Base-by-base conservation (phyloP, 1,140 invertebrate species). In the Sweltsa coloradensis region DNA sequence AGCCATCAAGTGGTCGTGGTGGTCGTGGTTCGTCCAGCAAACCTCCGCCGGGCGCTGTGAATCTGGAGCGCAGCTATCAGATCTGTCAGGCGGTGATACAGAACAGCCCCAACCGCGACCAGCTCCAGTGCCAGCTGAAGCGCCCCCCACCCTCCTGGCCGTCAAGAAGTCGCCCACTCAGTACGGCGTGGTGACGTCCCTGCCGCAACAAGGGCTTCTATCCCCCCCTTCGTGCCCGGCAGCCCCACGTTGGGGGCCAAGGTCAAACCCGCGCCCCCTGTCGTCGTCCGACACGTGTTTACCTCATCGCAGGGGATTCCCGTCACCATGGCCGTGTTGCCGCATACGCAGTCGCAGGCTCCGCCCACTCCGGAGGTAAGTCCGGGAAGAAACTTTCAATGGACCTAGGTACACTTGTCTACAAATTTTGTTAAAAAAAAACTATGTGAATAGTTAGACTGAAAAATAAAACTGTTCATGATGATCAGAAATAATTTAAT, bases 1-100 rank as follows among this genome's bases (percentile, higher is more conserved):
- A 36, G 11, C 25, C 37, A 27, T 37, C 25, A n/a, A 16, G 25
- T 43, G 26, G 37, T 9, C 18, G 63, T 47, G 54, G 60, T 13
- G 55, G 57, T 29, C 60, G 68, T n/a, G 58, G 66, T 41, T 68
- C 70, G 7, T 73, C 72, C 22, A 78, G 72, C 34, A 85, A 84
- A 64, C 76, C 85, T 47, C 87, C 86, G 4, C 85, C 87, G 0
- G 87, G 87, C 3, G 83, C 83, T 19, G 85, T 94, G 5, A 95
- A 95, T 66, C 67, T 95, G 11, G 89, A 94, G 62, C 72, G 92
- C 24, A 95, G 91, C 56, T 91, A 94, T 62, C 89, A 95, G 66
- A 97, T 97, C 55, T 95, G 91, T 65, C 89, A 94, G 66, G 89
- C 88, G 29, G 90, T 93, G 40, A 90, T 95, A 51, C 87, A 92